These are phyloP conservation scores for Sympetrum striolatum DNA, from an alignment of 2,888 invertebrate species.

Conservation along the genomic window DNA sequence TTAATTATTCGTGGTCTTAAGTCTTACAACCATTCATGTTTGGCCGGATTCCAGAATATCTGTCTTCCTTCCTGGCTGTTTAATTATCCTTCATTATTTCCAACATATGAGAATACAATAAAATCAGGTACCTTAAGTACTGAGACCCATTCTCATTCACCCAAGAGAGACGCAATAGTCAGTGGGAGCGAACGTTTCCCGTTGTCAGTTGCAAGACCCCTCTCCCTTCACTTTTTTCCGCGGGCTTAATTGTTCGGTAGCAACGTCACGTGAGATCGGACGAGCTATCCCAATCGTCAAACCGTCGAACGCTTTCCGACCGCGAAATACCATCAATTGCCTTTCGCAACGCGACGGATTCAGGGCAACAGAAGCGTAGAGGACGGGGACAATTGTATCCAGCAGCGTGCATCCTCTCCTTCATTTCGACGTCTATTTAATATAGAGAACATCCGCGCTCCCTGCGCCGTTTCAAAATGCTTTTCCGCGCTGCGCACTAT, in stretches of 20 bases:
- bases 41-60: no score
- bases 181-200: neutral
- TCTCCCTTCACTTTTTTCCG: neutral
- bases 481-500: neutral
- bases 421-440: neutral
- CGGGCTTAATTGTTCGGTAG: neutral
- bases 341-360: neutral
- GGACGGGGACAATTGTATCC: neutral
- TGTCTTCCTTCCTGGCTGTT: no score
- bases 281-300: neutral
- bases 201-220: neutral
- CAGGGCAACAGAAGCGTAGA: neutral
- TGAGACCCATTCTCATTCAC: no score
- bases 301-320: neutral
- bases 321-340: neutral
- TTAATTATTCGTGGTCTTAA: no score
- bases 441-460: neutral
- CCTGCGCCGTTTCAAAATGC: neutral
- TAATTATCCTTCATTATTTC: no score
- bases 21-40: no score
- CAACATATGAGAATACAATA: no score
- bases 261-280: neutral
- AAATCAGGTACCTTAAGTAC: no score
- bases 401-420: conserved; percentile 18
- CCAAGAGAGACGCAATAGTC: neutral